Percentiles rank a stretch among this genome's conserved stretches.
These are phyloP conservation scores for Clarias batrachus DNA, from an alignment of 2,113 vertebrate species.

Conservation along the genomic window DNA sequence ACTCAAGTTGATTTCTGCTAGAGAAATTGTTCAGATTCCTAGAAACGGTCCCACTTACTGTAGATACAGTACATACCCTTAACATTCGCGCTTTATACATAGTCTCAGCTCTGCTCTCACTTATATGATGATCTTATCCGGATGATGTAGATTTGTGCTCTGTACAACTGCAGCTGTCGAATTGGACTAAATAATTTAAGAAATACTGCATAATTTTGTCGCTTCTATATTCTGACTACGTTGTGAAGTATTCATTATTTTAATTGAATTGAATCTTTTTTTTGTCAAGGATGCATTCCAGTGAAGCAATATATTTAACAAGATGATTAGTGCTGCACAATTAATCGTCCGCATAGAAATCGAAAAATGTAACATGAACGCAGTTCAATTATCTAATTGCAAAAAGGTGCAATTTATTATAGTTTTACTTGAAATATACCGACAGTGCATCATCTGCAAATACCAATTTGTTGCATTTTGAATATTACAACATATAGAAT, in stretches of 20 bases:
- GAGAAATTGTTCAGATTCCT: neutral
- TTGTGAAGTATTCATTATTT: neutral
- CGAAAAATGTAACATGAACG: too few species aligned
- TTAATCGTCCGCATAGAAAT: too few species aligned
- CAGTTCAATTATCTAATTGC: too few species aligned
- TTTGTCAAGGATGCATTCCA: neutral
- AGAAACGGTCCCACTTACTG: neutral
- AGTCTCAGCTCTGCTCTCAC: neutral
- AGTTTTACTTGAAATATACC: too few species aligned
- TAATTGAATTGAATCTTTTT: neutral
- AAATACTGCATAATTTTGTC: neutral
- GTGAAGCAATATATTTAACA: neutral
- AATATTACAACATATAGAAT: too few species aligned
- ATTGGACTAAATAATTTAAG: neutral
- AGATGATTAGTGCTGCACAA: neutral
- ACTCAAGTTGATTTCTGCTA: neutral
- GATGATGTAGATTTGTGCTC: neutral
- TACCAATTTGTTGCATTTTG: too few species aligned
- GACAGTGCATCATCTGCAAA: too few species aligned
- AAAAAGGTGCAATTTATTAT: too few species aligned
- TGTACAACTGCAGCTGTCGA: neutral
- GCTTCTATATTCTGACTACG: neutral
- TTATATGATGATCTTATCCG: neutral
- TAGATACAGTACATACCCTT: neutral
- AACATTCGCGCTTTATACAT: neutral